Evolutionary conservation across 23 tunicate genomes (phyloP), one percentile per base, ranked within the genome.

Genomic region (Corella eumyota): DNA sequence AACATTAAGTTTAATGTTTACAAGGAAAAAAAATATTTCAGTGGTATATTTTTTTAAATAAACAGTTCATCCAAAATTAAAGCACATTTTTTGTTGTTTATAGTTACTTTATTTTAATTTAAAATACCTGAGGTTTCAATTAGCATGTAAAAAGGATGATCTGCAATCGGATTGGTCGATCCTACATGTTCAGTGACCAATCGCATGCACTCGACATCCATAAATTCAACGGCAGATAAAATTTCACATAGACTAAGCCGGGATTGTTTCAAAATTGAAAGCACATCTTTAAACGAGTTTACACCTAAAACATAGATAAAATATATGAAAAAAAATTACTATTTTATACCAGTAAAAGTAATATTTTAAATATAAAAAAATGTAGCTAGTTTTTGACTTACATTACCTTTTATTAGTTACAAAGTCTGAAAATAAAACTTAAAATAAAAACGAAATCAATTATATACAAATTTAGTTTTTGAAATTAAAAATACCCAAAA

Each of bases 201-300:
- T 34, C 75, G 33, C 80, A 92, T 81, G 32, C 80, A 53, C 15
- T 68, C 83, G n/a, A 36, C 22, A 59, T 92, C 98, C 58, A 92
- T 37, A 54, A 92, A 92, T 47, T 92, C 98, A 48, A 92, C 74
- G 15, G 98, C 98, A 4, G 98, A 92, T 47, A 92, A 36, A 50
- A 83, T 92, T 53, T 92, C 98, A 13, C 98, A 87, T 23, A 92
- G 51, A 5, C 56, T 60, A 21, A 25, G 30, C 21, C 71, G 54
- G 0, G 98, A 93, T 21, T 53, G 48, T 27, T 37, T 65, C 36
- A 82, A 57, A 1, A 92, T 17, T 0, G 46, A 15, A 23, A 76
- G 32, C 5, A 92, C 60, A 47, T 76, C 75, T 36, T 77, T 72
- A 45, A 81, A 92, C 24, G 72, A 35, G 15, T 80, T 65, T 7